Base-by-base conservation (phyloP, 35 echinoderm and acorn worm genomes). In the Heliocidaris tuberculata region DNA sequence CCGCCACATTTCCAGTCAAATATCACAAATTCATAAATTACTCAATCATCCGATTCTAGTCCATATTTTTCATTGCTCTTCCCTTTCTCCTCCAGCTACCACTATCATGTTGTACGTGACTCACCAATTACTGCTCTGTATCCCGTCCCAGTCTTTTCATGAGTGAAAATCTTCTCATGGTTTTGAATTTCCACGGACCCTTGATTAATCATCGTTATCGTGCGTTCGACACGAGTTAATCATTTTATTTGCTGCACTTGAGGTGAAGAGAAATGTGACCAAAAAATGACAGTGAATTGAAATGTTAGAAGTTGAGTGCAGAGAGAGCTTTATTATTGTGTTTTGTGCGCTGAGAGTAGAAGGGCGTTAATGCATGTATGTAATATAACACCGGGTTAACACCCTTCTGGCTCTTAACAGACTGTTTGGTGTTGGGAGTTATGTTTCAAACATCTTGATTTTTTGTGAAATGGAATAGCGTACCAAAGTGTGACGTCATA, bases 11-110 rank as follows among this genome's bases (percentile, higher is more conserved):
- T 78, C 65, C 65, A 78, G 65, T 78, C 21, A 78, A 78, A 78
- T 78, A 19, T 78, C 65, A 78, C 65, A 78, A 78, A 78, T 78
- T 78, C 65, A 78, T 78, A 78, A 78, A 78, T 78, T 19, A 78
- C 65, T 78, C 65, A 78, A 78, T 78, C 65, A 78, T 78, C 65
- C 65, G 27, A 78, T 78, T 78, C 65, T 24, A 78, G 52, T 78
- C 65, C 65, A 78, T 78, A 78, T n/a, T 78, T 42, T 78, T 78
- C 65, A n/a, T 78, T 19, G 19, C 65, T 78, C 35, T 78, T 78
- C 21, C 27, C 21, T 27, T 78, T 78, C 21, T 19, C 7, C 21
- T 7, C 65, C 65, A 78, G 21, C 19, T 78, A n/a, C 35, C 35
- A 42, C 19, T 60, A 78, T 78, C 65, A 27, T n/a, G 65, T 21